Evolutionary conservation across 2,113 vertebrate genomes (phyloP), one percentile per base, ranked within the genome.

Genomic region (Ornithorhynchus anatinus): DNA sequence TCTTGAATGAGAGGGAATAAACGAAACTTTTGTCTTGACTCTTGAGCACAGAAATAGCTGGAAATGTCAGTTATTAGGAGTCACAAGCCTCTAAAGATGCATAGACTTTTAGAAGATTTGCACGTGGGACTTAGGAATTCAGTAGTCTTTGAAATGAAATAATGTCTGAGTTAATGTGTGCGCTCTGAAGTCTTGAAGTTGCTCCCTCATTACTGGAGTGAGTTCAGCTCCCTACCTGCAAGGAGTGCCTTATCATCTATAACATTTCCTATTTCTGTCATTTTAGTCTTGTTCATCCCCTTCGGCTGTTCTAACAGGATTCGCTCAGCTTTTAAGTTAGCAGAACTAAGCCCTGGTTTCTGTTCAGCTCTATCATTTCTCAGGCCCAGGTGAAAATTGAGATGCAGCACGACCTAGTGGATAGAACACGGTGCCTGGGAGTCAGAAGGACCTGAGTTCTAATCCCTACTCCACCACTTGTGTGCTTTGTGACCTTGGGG

Each of bases 1-100:
- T 71, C 74, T 69, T 56, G 51, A 78, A 74, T 29, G 25, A 67
- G 75, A 64, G 60, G 57, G 75, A 68, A 79, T 48, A 76, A 82
- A 82, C 54, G 66, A 79, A 50, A 65, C 47, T 42, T 25, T 62
- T 53, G 22, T 71, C 58, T 71, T 14, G 71, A 7, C 38, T 61
- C n/a, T 62, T 61, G 13, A 38, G 75, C 44, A 27, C 63, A 60
- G 76, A 74, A 84, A 63, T 44, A 72, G 56, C 54, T 67, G 71
- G n/a, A 64, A 70, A 48, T 39, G 15, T 32, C 72, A 39, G 29
- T 69, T 64, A 75, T 58, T 35, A 47, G 11, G 37, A 57, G 72
- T 15, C 33, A 71, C 68, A 54, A 54, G 60, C 6, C 27, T 51
- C 1, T n/a, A 31, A 39, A 42, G n/a, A 4, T 43, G 43, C 10